Conservation (phyloP, 2,797 vertebrate species). For the Enteromius fasciolatus region DNA sequence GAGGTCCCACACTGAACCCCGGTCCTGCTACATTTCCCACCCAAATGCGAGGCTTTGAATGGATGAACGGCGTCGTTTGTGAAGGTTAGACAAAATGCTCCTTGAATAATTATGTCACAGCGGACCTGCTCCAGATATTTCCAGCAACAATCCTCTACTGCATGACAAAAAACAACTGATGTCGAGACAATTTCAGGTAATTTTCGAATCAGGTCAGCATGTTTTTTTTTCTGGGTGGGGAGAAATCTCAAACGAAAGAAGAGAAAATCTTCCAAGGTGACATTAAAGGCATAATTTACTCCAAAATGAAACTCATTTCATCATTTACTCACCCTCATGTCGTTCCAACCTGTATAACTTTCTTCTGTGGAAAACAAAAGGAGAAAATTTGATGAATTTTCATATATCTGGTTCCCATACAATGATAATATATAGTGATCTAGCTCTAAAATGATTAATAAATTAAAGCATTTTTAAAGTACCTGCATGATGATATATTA, state of each 20-base stretch:
- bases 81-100: conserved; percentile 60
- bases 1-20: conserved; percentile 38
- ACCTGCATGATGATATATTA: not conserved
- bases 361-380: not conserved
- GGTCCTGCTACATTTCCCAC: conserved; percentile 43
- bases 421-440: not conserved
- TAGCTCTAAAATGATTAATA: not conserved
- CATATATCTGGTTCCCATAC: not conserved
- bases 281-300: not conserved
- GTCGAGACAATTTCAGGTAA: not conserved
- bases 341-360: not conserved
- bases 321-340: not conserved
- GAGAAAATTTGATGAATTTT: not conserved
- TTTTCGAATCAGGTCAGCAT: conserved; percentile 3
- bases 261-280: not conserved
- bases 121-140: conserved; percentile 28
- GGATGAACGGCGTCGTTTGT: conserved; percentile 51
- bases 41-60: conserved; percentile 40
- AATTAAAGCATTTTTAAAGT: not conserved
- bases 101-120: conserved; percentile 51
- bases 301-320: not conserved
- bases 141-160: not conserved
- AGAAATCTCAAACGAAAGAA: not conserved
- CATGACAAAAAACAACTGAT: conserved; percentile 21
- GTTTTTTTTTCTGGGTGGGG: not conserved